Evolutionary conservation across 2,888 invertebrate species (phyloP), one percentile per base, ranked within the genome.

Genomic region (Melipona bicolor): DNA sequence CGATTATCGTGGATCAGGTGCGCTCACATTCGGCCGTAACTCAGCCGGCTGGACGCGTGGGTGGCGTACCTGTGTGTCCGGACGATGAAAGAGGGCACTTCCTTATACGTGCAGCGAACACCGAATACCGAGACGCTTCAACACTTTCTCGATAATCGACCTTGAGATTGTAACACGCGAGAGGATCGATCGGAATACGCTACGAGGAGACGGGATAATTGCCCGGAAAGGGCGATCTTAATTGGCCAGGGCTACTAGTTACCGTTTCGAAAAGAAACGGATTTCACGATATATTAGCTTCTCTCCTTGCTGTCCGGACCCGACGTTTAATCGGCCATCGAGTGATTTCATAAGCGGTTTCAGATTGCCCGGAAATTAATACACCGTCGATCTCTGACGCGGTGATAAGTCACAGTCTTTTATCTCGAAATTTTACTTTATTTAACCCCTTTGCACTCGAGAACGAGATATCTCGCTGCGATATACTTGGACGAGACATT

Each of bases 1-100:
- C 92, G 93, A 94, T 94, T 94, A 94, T 94, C 92, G 90, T 90
- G 91, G 91, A 93, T 93, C 92, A 93, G 92, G 92, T 93, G 93
- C 91, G 92, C 92, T 89, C 90, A 89, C 89, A 90, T 90, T 91
- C 88, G 92, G 89, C 89, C 93, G 93, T 94, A 94, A 93, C 91
- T 94, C 93, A 94, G 86, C 83, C 81, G 72, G 79, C 73, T 91
- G 89, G 92, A 93, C 93, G 93, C 93, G 94, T 94, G 94, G 93
- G 93, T 94, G 93, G 93, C 90, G 93, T 89, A 87, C 86, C 87
- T 88, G 84, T 84, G 85, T 81, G 82, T 79, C 86, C 84, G 67
- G 86, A 88, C 91, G 91, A 91, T 90, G 89, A 89, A 93, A 91
- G 89, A 87, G 91, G 89, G 90, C 43, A 91, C 83, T 88, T 86